Conservation (phyloP, 2,888 invertebrate genomes). For the Drosophila eohydei region DNA sequence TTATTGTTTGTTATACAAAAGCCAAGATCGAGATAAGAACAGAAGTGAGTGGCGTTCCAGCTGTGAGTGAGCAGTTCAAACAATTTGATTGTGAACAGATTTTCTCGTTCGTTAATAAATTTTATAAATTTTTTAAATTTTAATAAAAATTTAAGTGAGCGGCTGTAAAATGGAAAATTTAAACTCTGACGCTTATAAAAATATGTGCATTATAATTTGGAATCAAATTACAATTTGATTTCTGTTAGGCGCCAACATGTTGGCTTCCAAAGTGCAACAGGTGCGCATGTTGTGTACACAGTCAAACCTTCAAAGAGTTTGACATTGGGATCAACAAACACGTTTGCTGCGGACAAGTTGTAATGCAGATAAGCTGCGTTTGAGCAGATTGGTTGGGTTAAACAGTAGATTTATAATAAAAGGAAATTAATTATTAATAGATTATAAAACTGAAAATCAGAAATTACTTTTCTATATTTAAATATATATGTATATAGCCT, state of each 20-base stretch:
- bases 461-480: background rate
- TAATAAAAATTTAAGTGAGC: background rate
- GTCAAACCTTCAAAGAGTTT: background rate
- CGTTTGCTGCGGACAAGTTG: conserved; percentile 29
- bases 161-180: no score
- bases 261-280: conserved; percentile 6
- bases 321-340: conserved; percentile 19
- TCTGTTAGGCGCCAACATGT: conserved; percentile 11
- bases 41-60: conserved; percentile 18
- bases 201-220: no score
- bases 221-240: no score
- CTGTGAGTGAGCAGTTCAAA: conserved; percentile 32
- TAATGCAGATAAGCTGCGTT: background rate
- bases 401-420: no score
- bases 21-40: conserved; percentile 43
- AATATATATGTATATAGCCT: background rate
- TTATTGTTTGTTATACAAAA: conserved; percentile 78
- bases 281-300: background rate
- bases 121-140: background rate
- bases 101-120: conserved; percentile 8
- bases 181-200: no score
- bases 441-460: background rate
- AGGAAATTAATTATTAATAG: background rate
- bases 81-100: conserved; percentile 65
- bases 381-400: background rate